Evolutionary conservation across 1,140 invertebrate genomes (phyloP).

Genomic region (Planococcus citri): DNA sequence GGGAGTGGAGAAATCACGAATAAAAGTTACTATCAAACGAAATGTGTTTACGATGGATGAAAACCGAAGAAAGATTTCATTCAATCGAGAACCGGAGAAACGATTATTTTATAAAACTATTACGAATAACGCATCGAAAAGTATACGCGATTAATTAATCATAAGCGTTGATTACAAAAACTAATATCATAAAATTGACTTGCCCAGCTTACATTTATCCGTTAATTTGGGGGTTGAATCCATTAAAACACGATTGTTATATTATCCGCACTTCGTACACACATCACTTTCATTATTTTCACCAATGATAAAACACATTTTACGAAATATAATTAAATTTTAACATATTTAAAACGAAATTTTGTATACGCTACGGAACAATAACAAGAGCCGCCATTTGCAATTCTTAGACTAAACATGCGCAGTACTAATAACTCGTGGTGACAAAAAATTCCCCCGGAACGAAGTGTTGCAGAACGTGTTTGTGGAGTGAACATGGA

Average conservation of each 20-base stretch:
- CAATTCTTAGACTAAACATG: slow-evolving; percentile 52
- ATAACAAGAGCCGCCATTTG: slow-evolving; percentile 67
- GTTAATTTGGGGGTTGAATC: slow-evolving; percentile 31
- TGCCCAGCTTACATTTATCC: slow-evolving; percentile 33
- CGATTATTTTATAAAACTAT: slow-evolving; percentile 5
- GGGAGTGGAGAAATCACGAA: slow-evolving; percentile 37
- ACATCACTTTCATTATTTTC: slow-evolving; percentile 32
- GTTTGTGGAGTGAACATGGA: too few relatives aligned
- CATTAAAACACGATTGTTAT: slow-evolving; percentile 30
- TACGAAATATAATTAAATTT: slow-evolving; percentile 45
- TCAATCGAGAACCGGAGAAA: too few relatives aligned
- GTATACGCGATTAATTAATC: background rate
- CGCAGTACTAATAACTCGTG: slow-evolving; percentile 33
- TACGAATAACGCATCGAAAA: background rate
- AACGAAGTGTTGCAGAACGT: too few relatives aligned
- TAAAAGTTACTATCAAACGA: background rate
- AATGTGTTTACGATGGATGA: background rate
- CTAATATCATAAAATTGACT: slow-evolving; percentile 36
- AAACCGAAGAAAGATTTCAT: too few relatives aligned
- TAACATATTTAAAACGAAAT: slow-evolving; percentile 46
- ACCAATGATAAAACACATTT: slow-evolving; percentile 35
- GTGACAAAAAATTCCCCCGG: slow-evolving; percentile 16
- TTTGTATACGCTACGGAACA: slow-evolving; percentile 44
- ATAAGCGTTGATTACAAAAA: slow-evolving; percentile 27
- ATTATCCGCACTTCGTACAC: slow-evolving; percentile 32